phyloP scores from a whole-genome alignment of 2,113 vertebrate species.

The Xenus cinereus region DNA sequence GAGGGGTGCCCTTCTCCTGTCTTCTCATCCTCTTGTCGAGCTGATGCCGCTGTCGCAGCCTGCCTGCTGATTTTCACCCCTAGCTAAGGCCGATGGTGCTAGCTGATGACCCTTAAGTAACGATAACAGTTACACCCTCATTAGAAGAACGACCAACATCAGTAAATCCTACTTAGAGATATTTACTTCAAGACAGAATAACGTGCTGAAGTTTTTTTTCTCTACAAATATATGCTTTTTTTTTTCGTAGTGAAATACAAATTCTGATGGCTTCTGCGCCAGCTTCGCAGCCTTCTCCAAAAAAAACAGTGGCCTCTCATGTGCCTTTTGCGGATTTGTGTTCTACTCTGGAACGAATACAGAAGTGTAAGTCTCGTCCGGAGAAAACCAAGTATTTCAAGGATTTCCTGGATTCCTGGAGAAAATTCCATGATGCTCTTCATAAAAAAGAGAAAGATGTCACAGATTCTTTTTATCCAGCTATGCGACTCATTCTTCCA shows the following conservation, averaged over 20 bases:
- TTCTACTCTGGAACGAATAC: conserved; percentile 88
- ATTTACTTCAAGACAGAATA: background rate
- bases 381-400: conserved; percentile 86
- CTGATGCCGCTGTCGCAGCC: fast-evolving
- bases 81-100: fast-evolving
- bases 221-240: background rate
- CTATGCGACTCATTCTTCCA: conserved; percentile 94
- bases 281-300: background rate
- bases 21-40: fast-evolving
- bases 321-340: conserved; percentile 93
- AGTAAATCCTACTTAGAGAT: fast-evolving
- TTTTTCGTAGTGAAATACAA: background rate
- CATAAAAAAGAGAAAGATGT: conserved; percentile 83
- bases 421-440: conserved; percentile 88
- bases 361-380: conserved; percentile 82
- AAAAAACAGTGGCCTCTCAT: conserved; percentile 81
- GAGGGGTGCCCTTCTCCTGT: too few relatives aligned
- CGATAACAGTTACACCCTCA: background rate
- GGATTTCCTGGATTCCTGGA: conserved; percentile 92
- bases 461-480: conserved; percentile 92
- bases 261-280: conserved; percentile 66
- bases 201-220: fast-evolving
- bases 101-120: background rate
- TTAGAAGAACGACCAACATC: background rate
- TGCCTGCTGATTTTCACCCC: background rate